phyloP scores from a whole-genome alignment of 2,888 invertebrate genomes.

The Caenorhabditis sinica region DNA sequence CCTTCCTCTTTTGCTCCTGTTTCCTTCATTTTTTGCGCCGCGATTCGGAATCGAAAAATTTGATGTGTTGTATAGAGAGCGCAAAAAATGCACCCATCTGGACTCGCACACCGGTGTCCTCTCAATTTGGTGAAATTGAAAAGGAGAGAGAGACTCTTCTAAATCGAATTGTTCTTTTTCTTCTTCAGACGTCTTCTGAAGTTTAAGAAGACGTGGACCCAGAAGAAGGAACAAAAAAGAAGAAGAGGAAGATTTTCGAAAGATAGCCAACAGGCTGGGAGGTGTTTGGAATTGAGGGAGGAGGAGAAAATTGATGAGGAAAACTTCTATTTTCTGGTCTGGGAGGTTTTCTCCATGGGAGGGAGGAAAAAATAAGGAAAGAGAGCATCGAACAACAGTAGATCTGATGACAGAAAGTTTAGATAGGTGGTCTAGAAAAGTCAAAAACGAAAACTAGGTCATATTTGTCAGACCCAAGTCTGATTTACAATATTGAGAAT shows the following conservation, averaged over 20 bases:
- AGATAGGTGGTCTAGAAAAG: too few relatives aligned
- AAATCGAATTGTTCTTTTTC: conserved; percentile 55
- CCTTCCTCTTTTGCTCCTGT: conserved; percentile 12
- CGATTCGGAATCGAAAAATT: conserved; percentile 40
- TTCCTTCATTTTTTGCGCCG: conserved; percentile 13
- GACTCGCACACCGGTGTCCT: conserved; percentile 21
- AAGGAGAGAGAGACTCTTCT: conserved; percentile 4
- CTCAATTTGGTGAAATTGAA: conserved; percentile 35
- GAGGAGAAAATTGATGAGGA: background rate
- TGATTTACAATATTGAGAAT: too few relatives aligned
- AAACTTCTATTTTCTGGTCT: background rate
- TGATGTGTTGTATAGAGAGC: too few relatives aligned
- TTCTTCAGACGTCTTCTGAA: conserved; percentile 23
- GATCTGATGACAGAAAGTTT: background rate
- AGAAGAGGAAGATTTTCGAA: conserved; percentile 23
- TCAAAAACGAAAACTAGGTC: too few relatives aligned
- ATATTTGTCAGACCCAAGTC: too few relatives aligned
- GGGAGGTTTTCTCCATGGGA: background rate
- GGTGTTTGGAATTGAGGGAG: background rate
- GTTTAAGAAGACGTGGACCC: background rate
- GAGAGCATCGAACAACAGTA: background rate
- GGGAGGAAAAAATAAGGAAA: background rate
- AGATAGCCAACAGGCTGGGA: conserved; percentile 3
- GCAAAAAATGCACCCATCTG: conserved; percentile 3
- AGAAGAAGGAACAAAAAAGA: conserved; percentile 24